Evolutionary conservation across 1,140 invertebrate genomes (phyloP), one percentile per base, ranked within the genome.

Genomic region (Pseudomyrmex flavicornis): DNA sequence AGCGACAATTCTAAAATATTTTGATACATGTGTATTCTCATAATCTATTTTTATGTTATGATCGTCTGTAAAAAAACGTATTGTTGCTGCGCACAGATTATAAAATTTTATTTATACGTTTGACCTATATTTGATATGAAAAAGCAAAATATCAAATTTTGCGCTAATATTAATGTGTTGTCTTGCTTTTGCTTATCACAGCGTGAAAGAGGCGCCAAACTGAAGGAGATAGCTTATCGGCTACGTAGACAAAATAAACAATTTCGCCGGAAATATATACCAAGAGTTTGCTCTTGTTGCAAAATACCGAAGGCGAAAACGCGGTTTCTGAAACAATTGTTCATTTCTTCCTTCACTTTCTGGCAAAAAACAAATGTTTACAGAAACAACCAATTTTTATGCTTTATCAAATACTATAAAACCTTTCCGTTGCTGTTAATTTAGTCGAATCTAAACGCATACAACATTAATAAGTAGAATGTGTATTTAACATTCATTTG

Each of bases 41-140:
- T 9, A 3, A 72, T 44, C 8, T 4, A 58, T 72, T 80, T 50
- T 80, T 80, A 50, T 13, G 35, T 12, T 4, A 26, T 26, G 17
- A 59, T 20, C 17, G 2, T 59, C 1, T 50, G 50, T 48, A n/a
- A 80, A 50, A 9, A 72, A 72, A 15, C 52, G 58, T 7, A 35
- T 35, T 35, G 35, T 59, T 69, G 44, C 4, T 69, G 13, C 44
- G 58, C 10, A n/a, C 10, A 4, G 4, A 59, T 61, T 80, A 61
- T 72, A 80, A 61, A 80, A 35, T 7, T 35, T 35, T 80, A 79
- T 12, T 48, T 22, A 17, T 70, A 10, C 20, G 20, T 61, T 35
- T 76, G 85, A 85, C 83, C 72, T 69, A 85, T 22, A 88, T 88
- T 66, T 26, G n/a, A 50, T 85, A 85, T 85, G 83, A 80, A 80